Base-by-base conservation (phyloP, 2,888 invertebrate genomes). In the Caenorhabditis sp. region DNA sequence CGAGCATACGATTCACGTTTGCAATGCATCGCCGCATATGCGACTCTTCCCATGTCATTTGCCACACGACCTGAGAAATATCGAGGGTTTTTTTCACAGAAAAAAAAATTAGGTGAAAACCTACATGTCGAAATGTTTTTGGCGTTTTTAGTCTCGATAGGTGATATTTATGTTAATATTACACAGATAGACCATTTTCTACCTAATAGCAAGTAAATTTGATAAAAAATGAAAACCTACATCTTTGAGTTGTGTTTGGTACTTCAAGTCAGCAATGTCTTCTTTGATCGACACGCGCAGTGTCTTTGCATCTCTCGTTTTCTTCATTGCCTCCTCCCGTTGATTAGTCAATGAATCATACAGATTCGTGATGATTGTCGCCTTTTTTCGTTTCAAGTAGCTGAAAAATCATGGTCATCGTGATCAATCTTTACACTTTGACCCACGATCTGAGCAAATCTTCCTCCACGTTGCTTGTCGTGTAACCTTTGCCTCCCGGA, bases 11-110 rank as follows among this genome's bases (percentile, higher is more conserved):
- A 30, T 85, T 83, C 15, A 88, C 75, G 46, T 79, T 84, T 0
- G 68, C 43, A 11, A 88, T 71, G 56, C 88, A 86, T 11, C 88
- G 80, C 7, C 85, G 77, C 85, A 88, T 86, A 59, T 87, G 86
- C 5, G 81, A 68, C 53, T 86, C 84, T n/a, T 84, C 84, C 88
- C 88, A 88, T 24, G 84, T 82, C 58, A 88, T 88, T 43, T 83
- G 76, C 88, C 88, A 88, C 17, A 84, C 50, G 2, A 88, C 80
- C 84, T 86, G 52, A n/a, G 37, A 65, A 20, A 53, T 30, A 43
- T 7, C 13, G 24, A 8, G 17, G 0, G 22, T 3, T 35, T 3
- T 15, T 15, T 9, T n/a, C n/a, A n/a, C n/a, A 39, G n/a, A n/a
- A n/a, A n/a, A n/a, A n/a, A n/a, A n/a, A n/a, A n/a, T n/a, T n/a